Evolutionary conservation across 2,888 invertebrate species (phyloP).

Genomic region (Gastrophysa polygoni): DNA sequence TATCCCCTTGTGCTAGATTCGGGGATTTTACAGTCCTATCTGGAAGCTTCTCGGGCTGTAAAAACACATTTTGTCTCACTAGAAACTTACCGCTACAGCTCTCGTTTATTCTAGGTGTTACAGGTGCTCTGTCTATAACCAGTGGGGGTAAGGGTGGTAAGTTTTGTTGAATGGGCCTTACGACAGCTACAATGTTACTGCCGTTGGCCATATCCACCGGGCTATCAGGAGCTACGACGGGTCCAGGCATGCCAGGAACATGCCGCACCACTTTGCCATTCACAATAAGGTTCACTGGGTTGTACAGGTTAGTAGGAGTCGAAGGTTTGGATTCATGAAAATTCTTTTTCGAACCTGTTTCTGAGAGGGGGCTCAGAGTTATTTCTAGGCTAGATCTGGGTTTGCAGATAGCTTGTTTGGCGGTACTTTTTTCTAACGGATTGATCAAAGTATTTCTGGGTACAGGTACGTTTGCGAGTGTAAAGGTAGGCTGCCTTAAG

Average conservation of each 20-base stretch:
- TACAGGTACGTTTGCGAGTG: conserved; percentile 46
- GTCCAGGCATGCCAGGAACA: conserved; percentile 88
- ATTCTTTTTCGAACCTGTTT: conserved; percentile 9
- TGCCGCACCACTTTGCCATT: conserved; percentile 81
- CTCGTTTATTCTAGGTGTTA: no score
- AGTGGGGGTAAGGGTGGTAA: conserved; percentile 26
- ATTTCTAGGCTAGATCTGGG: not conserved
- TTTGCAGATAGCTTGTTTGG: conserved; percentile 16
- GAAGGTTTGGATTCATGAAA: conserved; percentile 28
- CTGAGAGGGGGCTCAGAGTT: conserved; percentile 17
- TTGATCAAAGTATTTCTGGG: conserved; percentile 41
- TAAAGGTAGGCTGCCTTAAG: conserved; percentile 53
- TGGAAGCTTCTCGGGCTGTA: conserved; percentile 22
- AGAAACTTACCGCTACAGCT: not conserved
- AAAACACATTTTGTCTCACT: conserved; percentile 5
- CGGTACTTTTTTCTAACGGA: not conserved
- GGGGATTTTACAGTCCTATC: conserved; percentile 15
- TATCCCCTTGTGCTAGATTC: conserved; percentile 18
- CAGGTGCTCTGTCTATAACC: no score
- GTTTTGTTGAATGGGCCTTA: conserved; percentile 27
- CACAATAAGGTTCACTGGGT: conserved; percentile 62
- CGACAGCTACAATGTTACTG: conserved; percentile 34
- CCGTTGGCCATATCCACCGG: no score
- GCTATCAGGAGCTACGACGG: conserved; percentile 59
- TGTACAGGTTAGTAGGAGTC: conserved; percentile 56